A percentile compares a stretch with the other conserved stretches of the same genome.
These are phyloP conservation scores for Talpa occidentalis DNA, from an alignment of 2,113 vertebrate genomes.

Conservation along the genomic window DNA sequence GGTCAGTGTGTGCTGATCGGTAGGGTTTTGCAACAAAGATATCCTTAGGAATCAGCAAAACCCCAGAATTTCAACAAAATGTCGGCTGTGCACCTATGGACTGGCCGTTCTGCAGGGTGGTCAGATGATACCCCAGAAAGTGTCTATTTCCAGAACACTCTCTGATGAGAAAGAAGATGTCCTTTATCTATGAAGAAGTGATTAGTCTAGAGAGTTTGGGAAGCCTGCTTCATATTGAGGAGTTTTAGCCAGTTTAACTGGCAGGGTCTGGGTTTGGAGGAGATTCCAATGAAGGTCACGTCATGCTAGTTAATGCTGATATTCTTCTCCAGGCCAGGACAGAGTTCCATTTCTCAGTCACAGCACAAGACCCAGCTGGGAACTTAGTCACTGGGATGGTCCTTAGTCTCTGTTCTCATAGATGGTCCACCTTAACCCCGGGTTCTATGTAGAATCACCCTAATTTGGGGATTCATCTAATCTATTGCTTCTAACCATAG, in stretches of 20 bases:
- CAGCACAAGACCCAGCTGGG: background rate
- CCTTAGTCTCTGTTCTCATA: background rate
- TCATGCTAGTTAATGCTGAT: background rate
- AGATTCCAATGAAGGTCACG: background rate
- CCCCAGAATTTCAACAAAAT: constrained; percentile 36
- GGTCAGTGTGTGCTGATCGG: background rate
- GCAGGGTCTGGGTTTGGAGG: no score
- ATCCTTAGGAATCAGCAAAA: background rate
- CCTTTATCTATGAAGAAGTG: background rate
- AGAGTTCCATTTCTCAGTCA: background rate
- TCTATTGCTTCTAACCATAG: background rate
- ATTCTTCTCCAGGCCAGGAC: background rate
- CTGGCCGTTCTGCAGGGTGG: background rate
- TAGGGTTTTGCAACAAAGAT: background rate
- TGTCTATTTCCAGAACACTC: background rate
- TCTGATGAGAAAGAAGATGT: background rate
- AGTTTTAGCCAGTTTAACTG: background rate
- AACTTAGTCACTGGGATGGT: background rate
- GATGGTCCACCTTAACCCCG: constrained; percentile 7
- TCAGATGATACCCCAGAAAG: background rate
- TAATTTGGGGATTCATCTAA: background rate
- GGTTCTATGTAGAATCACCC: constrained; percentile 16
- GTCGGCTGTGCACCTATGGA: background rate
- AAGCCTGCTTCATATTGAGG: background rate
- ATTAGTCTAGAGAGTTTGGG: background rate